Conservation (phyloP, 2,888 invertebrate genomes). For the Rhagophthalmus giganteus region DNA sequence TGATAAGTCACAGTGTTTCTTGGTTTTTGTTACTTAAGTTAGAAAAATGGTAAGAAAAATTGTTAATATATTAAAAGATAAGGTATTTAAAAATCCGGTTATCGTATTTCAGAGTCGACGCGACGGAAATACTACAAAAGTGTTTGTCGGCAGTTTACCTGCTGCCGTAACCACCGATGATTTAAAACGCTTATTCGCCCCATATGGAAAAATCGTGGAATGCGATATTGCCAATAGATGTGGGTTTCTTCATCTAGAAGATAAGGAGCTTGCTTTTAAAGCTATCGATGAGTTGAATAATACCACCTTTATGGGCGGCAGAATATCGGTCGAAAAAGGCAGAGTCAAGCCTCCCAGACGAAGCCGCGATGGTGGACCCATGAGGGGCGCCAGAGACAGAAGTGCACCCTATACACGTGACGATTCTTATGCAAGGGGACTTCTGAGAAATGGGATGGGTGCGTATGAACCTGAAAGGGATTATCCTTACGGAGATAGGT, state of each 20-base stretch:
- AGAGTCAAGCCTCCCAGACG: slow-evolving; percentile 72
- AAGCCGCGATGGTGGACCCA: slow-evolving; percentile 56
- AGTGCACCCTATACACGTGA: slow-evolving; percentile 51
- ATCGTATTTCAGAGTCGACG: slow-evolving; percentile 48
- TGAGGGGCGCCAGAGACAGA: slow-evolving; percentile 58
- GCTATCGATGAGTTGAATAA: slow-evolving; percentile 83
- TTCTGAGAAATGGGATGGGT: slow-evolving; percentile 34
- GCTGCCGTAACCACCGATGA: slow-evolving; percentile 83
- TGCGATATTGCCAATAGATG: slow-evolving; percentile 94
- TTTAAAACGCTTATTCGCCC: slow-evolving; percentile 78
- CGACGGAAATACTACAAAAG: slow-evolving; percentile 62
- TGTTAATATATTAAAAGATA: not conserved
- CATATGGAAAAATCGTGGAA: slow-evolving; percentile 86
- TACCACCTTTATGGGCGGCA: slow-evolving; percentile 78
- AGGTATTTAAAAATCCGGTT: too few relatives aligned
- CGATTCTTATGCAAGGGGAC: slow-evolving; percentile 37
- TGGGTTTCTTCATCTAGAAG: slow-evolving; percentile 91
- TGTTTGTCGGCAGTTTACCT: slow-evolving; percentile 92
- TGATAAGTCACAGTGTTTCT: not conserved
- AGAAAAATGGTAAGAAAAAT: slow-evolving; percentile 8
- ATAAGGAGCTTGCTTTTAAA: slow-evolving; percentile 76
- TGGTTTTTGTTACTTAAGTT: not conserved
- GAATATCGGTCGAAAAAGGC: slow-evolving; percentile 83
- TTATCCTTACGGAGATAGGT: slow-evolving; percentile 25
- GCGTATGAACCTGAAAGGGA: slow-evolving; percentile 19